Percentiles rank a stretch among this genome's conserved stretches.
Conservation (phyloP, 2,888 invertebrate genomes). For the Dicranocentrus wangi region DNA sequence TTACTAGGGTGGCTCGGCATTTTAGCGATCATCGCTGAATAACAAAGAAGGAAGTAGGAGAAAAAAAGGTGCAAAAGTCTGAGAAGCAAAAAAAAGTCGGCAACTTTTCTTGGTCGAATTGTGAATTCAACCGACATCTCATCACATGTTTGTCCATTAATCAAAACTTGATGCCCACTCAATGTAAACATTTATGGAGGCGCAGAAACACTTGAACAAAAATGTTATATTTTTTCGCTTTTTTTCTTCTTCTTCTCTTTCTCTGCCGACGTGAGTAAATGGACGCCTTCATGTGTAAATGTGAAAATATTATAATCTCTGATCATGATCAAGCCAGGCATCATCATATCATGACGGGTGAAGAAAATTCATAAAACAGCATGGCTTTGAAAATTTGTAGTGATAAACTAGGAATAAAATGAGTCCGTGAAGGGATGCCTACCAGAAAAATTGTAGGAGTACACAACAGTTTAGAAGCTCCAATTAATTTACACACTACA, state of each 20-base stretch:
- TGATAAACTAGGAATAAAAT: no score
- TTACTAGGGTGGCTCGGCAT: no score
- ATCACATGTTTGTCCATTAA: conserved; percentile 28
- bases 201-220: no score
- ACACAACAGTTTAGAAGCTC: no score
- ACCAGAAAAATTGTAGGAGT: no score
- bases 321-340: conserved; percentile 3
- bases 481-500: not conserved
- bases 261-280: not conserved
- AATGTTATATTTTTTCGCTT: no score
- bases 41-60: conserved; percentile 20
- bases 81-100: no score
- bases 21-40: no score
- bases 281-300: conserved; percentile 39
- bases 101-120: not conserved
- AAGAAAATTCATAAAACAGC: conserved; percentile 26
- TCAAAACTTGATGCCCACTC: not conserved
- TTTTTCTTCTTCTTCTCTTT: no score
- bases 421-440: not conserved
- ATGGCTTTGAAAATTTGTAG: conserved; percentile 25
- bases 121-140: conserved; percentile 33
- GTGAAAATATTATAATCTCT: not conserved
- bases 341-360: no score
- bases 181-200: conserved; percentile 33
- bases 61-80: conserved; percentile 25